phyloP scores from a whole-genome alignment of 2,888 invertebrate genomes.

The Desoria tigrina region DNA sequence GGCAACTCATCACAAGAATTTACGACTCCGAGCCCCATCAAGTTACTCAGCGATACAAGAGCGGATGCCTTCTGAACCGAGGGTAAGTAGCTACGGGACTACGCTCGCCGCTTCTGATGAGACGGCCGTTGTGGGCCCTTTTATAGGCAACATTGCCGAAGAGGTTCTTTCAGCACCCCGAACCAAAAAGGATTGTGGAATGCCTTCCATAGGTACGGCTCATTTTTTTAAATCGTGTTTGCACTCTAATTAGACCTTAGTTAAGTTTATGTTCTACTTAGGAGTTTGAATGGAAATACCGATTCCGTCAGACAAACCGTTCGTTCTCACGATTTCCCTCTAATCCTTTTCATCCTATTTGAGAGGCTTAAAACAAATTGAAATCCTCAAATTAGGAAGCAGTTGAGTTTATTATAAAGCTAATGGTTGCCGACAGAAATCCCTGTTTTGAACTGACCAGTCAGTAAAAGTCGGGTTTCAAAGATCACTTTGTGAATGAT shows the following conservation, averaged over 20 bases:
- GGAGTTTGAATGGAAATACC: background rate
- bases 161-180: slow-evolving; percentile 8
- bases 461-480: too few species aligned
- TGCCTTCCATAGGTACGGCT: slow-evolving; percentile 16
- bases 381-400: too few species aligned
- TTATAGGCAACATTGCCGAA: slow-evolving; percentile 12
- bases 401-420: too few species aligned
- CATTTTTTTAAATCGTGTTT: slow-evolving; percentile 10
- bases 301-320: background rate
- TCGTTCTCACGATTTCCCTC: slow-evolving; percentile 18
- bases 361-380: too few species aligned
- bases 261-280: background rate
- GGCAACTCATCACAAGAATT: slow-evolving; percentile 13
- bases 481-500: too few species aligned
- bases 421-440: too few species aligned
- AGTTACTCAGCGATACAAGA: background rate
- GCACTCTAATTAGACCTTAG: slow-evolving; percentile 3
- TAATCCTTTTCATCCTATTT: slow-evolving; percentile 1
- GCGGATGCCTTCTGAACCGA: background rate
- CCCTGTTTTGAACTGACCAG: too few species aligned
- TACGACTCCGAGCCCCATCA: slow-evolving; percentile 12
- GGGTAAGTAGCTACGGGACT: background rate
- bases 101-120: slow-evolving; percentile 24
- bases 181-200: slow-evolving; percentile 43
- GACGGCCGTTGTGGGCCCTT: slow-evolving; percentile 23